Conservation (phyloP, 2,888 invertebrate species). For the Stenolophus ochropezus region DNA sequence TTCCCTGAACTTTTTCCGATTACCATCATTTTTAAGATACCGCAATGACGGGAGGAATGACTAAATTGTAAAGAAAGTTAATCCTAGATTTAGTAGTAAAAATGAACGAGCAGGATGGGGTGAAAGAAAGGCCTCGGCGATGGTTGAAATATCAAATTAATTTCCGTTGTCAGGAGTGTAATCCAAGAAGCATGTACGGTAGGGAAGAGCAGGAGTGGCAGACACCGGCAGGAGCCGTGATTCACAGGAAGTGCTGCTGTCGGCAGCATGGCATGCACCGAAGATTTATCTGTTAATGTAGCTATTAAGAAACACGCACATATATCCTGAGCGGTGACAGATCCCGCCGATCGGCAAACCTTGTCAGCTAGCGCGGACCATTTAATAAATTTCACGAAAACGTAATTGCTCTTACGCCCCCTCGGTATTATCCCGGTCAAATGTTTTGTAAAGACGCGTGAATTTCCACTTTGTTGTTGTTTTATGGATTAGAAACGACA, state of each 20-base stretch:
- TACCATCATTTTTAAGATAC: no score
- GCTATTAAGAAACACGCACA: slow-evolving; percentile 60
- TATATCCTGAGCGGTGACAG: slow-evolving; percentile 53
- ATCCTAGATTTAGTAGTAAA: background rate
- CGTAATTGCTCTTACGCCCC: slow-evolving; percentile 57
- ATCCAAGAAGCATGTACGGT: slow-evolving; percentile 56
- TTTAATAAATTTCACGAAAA: slow-evolving; percentile 56
- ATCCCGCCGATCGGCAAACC: slow-evolving; percentile 42
- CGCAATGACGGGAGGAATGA: no score
- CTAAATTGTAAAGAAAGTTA: no score
- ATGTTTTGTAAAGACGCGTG: slow-evolving; percentile 55
- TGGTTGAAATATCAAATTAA: slow-evolving; percentile 52
- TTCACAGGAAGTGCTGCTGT: slow-evolving; percentile 58
- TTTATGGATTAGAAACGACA: slow-evolving; percentile 52
- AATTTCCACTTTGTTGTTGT: slow-evolving; percentile 52
- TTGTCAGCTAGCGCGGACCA: slow-evolving; percentile 32
- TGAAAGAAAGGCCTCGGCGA: slow-evolving; percentile 16
- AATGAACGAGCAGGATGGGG: background rate
- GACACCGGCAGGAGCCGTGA: slow-evolving; percentile 42
- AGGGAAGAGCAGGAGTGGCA: slow-evolving; percentile 3
- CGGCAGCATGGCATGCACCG: slow-evolving; percentile 47
- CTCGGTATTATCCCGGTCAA: slow-evolving; percentile 45
- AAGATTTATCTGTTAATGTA: slow-evolving; percentile 60
- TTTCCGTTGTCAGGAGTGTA: slow-evolving; percentile 50
- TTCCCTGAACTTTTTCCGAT: no score